Evolutionary conservation across 2,888 invertebrate genomes (phyloP), one percentile per base, ranked within the genome.

Genomic region (Himalopsyche japonica): DNA sequence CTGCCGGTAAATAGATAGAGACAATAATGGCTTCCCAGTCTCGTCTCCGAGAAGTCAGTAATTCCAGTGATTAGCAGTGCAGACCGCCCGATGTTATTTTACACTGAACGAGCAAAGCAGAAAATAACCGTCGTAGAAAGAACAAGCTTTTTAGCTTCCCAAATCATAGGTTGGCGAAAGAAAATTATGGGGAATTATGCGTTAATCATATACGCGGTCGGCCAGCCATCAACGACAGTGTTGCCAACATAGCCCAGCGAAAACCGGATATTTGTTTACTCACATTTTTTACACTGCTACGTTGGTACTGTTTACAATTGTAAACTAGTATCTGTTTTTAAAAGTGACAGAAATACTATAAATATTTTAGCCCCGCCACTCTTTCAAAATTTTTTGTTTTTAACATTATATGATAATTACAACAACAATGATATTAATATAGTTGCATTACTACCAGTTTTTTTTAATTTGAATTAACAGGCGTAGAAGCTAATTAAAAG

Each of bases 61-160:
- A 86, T 86, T 43, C 82, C 86, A 48, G 86, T 86, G 83, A 86
- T 86, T 85, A 86, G 81, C 57, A 27, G 70, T 24, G 80, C 80
- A 86, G 84, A 81, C 77, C 76, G 82, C 79, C 82, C 82, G 47
- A 47, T 64, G 84, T 79, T 82, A 84, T 86, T 86, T 86, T 86
- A 86, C 86, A 86, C 86, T 86, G 86, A 84, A 86, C 82, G 84
- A 76, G 27, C 84, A 77, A 83, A 84, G 70, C 86, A 82, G 82
- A 84, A 86, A 86, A 86, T 86, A 84, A 86, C 86, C 82, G 86
- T 85, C 86, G 82, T 86, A 83, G 78, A 81, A 84, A 85, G 86
- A 86, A 86, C 86, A 83, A 86, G 86, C 86, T 86, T 86, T 86
- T 86, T 85, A 86, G 86, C 83, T 78, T 34, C 82, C 86, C 86